Evolutionary conservation across 2,888 invertebrate species (phyloP).

Genomic region (Pollenia labialis): DNA sequence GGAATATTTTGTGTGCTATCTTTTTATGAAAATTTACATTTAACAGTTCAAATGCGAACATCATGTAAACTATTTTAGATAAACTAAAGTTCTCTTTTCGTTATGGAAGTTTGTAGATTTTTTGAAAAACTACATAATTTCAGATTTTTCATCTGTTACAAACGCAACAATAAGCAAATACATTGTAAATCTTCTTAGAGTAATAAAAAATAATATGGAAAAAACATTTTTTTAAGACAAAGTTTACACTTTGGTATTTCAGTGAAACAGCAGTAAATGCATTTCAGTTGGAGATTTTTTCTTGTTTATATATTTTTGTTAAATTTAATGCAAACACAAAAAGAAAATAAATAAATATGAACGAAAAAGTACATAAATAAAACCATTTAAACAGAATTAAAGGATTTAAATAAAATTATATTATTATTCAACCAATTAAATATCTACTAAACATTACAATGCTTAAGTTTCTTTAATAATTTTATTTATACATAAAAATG

Average conservation of each 20-base stretch:
- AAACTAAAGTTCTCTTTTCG: background rate
- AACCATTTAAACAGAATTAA: constrained; percentile 21
- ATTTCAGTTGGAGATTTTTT: constrained; percentile 31
- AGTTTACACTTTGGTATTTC: constrained; percentile 58
- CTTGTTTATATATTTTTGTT: constrained; percentile 28
- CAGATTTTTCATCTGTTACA: background rate
- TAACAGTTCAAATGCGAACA: too few species aligned
- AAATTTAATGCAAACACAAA: constrained; percentile 11
- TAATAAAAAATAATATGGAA: background rate
- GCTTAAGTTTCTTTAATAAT: too few species aligned
- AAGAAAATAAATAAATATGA: background rate
- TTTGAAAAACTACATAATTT: too few species aligned
- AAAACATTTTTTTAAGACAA: constrained; percentile 12
- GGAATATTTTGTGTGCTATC: too few species aligned
- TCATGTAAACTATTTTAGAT: too few species aligned
- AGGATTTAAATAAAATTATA: constrained; percentile 8
- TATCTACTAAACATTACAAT: too few species aligned
- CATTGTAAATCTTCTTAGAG: background rate
- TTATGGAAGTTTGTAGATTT: background rate
- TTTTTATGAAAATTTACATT: too few species aligned
- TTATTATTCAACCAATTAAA: background rate
- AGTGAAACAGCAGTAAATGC: constrained; percentile 53
- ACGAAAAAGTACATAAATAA: constrained; percentile 9
- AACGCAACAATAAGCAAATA: background rate
- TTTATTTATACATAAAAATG: too few species aligned